Percentiles rank a stretch among this genome's conserved stretches.
phyloP scores from a whole-genome alignment of 2,113 vertebrate species.

The Clinocottus analis region DNA sequence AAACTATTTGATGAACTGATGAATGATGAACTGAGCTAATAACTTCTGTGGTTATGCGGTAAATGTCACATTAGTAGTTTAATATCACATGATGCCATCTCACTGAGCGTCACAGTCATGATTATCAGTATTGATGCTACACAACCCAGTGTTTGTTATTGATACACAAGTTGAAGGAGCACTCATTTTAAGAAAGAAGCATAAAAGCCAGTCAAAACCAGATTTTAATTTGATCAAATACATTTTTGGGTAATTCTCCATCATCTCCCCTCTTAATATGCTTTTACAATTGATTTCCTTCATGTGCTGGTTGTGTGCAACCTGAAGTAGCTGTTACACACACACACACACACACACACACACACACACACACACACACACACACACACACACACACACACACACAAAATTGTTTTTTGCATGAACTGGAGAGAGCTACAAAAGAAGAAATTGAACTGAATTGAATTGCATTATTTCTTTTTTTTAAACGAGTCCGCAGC shows the following conservation, averaged over 20 bases:
- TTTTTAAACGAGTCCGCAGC: neutral
- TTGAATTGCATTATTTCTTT: neutral
- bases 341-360: neutral
- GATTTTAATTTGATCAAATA: too few relatives aligned
- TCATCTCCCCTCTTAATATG: neutral
- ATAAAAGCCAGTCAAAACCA: neutral
- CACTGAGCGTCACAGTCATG: too few relatives aligned
- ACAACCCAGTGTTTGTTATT: neutral
- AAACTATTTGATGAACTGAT: neutral
- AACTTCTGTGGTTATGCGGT: neutral
- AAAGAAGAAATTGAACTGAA: neutral
- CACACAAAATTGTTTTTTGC: neutral
- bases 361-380: neutral
- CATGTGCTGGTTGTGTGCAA: neutral
- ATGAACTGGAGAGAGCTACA: neutral
- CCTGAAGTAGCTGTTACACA: neutral
- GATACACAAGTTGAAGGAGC: neutral
- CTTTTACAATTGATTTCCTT: neutral
- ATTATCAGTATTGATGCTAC: neutral
- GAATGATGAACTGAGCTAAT: neutral
- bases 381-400: neutral
- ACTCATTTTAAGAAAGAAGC: neutral
- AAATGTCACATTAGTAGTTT: constrained; percentile 6
- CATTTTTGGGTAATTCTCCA: neutral
- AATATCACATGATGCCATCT: neutral